A percentile compares a stretch with the other conserved stretches of the same genome.
Conservation (phyloP, 2,888 invertebrate genomes). For the Alloplasta piceator region DNA sequence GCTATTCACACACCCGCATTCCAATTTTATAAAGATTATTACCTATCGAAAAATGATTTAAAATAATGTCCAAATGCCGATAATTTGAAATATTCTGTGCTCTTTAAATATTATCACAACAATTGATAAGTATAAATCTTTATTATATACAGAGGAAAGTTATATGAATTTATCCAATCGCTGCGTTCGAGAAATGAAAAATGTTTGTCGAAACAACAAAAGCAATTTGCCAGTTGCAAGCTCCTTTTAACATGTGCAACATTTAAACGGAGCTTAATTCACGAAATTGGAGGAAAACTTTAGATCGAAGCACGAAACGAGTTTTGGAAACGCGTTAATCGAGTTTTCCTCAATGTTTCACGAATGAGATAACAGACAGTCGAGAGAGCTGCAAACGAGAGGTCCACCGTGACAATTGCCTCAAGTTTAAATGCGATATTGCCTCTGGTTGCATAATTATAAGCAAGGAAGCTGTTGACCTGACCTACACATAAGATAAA, state of each 20-base stretch:
- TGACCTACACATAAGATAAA: background rate
- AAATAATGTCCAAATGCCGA: too few relatives aligned
- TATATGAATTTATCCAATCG: background rate
- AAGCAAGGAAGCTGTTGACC: conserved; percentile 2
- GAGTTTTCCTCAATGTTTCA: conserved; percentile 68
- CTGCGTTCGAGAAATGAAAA: background rate
- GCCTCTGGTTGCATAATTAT: conserved; percentile 36
- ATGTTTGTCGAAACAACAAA: background rate
- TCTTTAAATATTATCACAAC: background rate
- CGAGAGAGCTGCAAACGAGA: conserved; percentile 40
- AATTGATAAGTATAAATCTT: too few relatives aligned
- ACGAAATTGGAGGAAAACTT: conserved; percentile 71
- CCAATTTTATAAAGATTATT: too few relatives aligned
- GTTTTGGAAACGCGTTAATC: conserved; percentile 73
- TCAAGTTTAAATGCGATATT: background rate
- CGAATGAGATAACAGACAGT: conserved; percentile 53
- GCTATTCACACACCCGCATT: too few relatives aligned
- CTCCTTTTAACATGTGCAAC: conserved; percentile 40
- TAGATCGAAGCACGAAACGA: conserved; percentile 72
- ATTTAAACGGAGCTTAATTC: conserved; percentile 61
- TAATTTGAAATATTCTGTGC: background rate
- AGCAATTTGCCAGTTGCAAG: conserved; percentile 38
- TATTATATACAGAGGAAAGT: too few relatives aligned
- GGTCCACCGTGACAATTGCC: conserved; percentile 12
- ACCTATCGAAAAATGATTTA: too few relatives aligned